phyloP scores from a whole-genome alignment of 2,797 vertebrate species.

The Phoebastria nigripes region DNA sequence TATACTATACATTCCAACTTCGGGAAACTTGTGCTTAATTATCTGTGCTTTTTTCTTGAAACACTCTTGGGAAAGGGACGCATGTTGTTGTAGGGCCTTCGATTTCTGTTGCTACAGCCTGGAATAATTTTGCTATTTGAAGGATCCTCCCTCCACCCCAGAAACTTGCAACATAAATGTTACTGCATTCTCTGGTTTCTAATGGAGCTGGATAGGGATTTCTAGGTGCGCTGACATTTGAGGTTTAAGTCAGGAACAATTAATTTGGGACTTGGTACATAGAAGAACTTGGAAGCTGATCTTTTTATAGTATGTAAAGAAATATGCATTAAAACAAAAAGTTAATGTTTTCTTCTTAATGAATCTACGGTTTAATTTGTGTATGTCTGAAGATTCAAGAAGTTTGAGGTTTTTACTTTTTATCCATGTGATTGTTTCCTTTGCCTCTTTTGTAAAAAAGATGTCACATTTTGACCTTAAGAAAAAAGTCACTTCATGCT shows the following conservation, averaged over 20 bases:
- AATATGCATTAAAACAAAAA: neutral
- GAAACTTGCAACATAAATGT: neutral
- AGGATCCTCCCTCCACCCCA: neutral
- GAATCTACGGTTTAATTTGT: neutral
- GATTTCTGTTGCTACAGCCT: neutral
- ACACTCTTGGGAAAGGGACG: neutral
- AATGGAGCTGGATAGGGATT: neutral
- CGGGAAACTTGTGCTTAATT: neutral
- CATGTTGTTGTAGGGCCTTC: neutral
- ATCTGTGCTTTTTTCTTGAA: neutral
- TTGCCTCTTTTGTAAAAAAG: neutral
- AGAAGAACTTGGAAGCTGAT: neutral
- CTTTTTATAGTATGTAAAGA: neutral
- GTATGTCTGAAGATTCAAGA: neutral
- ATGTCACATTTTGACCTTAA: neutral
- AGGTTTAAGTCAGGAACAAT: neutral
- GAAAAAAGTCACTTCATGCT: neutral
- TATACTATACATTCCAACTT: neutral
- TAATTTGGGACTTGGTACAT: neutral
- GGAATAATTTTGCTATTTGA: neutral
- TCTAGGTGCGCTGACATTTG: neutral
- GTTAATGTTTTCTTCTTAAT: neutral
- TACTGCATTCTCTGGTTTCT: neutral
- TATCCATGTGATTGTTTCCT: neutral
- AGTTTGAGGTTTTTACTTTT: neutral